Evolutionary conservation across 1,140 invertebrate species (phyloP).

Genomic region (Pogonomyrmex barbatus): DNA sequence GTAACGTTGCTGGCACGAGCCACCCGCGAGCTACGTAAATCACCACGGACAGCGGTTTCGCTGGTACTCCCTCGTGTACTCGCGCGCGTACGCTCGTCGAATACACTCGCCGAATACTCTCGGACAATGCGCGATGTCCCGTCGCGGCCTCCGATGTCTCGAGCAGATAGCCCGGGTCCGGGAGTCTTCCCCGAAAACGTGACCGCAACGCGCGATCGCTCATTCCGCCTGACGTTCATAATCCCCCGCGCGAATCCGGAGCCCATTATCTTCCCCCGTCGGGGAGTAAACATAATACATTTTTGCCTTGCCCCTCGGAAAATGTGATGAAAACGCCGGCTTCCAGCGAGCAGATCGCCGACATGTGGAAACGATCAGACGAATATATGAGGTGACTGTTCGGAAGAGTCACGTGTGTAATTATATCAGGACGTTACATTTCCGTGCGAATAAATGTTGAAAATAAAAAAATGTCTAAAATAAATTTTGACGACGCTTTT

Average conservation of each 20-base stretch:
- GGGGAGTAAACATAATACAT: neutral
- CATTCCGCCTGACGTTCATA: constrained; percentile 27
- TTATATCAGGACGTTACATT: neutral
- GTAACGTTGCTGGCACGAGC: neutral
- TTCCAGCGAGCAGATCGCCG: neutral
- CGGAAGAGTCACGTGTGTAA: neutral
- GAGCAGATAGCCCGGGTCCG: neutral
- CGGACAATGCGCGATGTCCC: constrained; percentile 30
- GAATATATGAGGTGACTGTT: neutral
- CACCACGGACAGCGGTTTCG: constrained; percentile 7
- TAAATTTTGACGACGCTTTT: too few species aligned
- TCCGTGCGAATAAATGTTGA: neutral
- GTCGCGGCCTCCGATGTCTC: constrained; percentile 18
- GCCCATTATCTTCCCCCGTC: constrained; percentile 20
- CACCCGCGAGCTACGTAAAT: constrained; percentile 46
- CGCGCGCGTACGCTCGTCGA: constrained; percentile 20
- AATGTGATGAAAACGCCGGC: neutral
- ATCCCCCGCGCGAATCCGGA: constrained; percentile 1
- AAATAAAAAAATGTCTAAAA: neutral
- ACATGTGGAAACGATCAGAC: neutral
- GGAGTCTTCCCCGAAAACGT: constrained; percentile 1
- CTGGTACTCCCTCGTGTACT: constrained; percentile 30
- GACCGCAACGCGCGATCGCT: constrained; percentile 25
- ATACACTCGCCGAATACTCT: constrained; percentile 34
- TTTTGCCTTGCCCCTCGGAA: neutral